phyloP scores from a whole-genome alignment of 2,113 vertebrate genomes.

The Ploceus nigricollis region DNA sequence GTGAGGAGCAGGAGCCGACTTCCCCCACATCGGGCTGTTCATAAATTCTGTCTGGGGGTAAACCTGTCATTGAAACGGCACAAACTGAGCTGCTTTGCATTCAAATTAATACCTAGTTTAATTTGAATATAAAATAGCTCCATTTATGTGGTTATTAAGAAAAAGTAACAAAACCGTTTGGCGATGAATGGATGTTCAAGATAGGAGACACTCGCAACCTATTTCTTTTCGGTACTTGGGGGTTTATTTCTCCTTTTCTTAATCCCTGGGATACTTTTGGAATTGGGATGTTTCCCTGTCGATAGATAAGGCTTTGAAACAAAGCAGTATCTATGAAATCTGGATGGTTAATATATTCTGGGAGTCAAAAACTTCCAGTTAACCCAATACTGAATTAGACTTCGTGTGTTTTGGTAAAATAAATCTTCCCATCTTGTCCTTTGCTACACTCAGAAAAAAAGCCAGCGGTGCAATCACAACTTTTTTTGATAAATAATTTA shows the following conservation, averaged over 20 bases:
- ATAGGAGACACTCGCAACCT: constrained; percentile 68
- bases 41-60: constrained; percentile 67
- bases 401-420: constrained; percentile 4
- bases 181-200: constrained; percentile 75
- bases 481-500: constrained; percentile 66
- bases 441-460: constrained; percentile 36
- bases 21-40: constrained; percentile 48
- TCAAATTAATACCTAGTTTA: constrained; percentile 81
- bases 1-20: constrained; percentile 29
- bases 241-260: not conserved
- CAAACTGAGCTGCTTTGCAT: constrained; percentile 78
- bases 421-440: constrained; percentile 55
- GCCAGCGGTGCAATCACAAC: constrained; percentile 22
- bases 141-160: constrained; percentile 71
- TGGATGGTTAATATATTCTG: constrained; percentile 42
- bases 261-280: constrained; percentile 68
- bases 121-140: constrained; percentile 84
- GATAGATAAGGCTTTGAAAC: constrained; percentile 62
- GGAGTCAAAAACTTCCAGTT: constrained; percentile 56
- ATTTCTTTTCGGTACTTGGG: not conserved
- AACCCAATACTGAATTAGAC: constrained; percentile 38
- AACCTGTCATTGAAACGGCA: constrained; percentile 71
- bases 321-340: constrained; percentile 39
- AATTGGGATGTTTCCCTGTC: constrained; percentile 58
- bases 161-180: constrained; percentile 69